phyloP scores from a whole-genome alignment of 2,797 vertebrate genomes.

The Hafferia zeledoni region DNA sequence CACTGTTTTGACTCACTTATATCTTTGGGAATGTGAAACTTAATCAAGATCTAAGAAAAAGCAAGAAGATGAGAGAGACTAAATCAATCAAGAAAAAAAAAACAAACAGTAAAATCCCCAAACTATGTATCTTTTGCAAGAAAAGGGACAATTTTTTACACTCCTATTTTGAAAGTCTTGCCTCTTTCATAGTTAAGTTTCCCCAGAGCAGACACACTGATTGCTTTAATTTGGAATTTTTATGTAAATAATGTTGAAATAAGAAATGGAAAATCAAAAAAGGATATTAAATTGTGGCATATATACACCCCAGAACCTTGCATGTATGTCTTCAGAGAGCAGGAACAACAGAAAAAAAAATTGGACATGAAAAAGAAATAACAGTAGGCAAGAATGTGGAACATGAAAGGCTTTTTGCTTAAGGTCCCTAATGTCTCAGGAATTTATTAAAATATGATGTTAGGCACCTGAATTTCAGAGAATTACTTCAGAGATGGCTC shows the following conservation, averaged over 20 bases:
- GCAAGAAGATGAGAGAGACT: neutral
- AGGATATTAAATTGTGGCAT: neutral
- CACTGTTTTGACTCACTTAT: neutral
- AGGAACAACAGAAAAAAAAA: neutral
- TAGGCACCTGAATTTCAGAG: neutral
- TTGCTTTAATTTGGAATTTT: neutral
- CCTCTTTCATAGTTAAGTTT: neutral
- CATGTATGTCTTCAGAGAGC: neutral
- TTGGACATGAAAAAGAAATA: neutral
- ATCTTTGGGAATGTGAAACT: neutral
- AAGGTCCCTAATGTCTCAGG: neutral
- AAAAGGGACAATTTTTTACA: neutral
- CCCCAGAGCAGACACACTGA: neutral
- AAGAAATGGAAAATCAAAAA: neutral
- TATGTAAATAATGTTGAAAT: neutral
- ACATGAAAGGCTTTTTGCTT: neutral
- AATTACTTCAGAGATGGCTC: conserved; percentile 21
- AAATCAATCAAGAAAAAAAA: neutral
- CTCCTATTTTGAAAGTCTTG: neutral
- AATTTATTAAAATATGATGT: neutral
- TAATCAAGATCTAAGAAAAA: neutral
- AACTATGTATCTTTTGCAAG: neutral
- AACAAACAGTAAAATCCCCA: rapidly evolving
- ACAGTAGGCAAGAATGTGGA: neutral
- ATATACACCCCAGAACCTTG: neutral